Base-by-base conservation (phyloP, 2,113 vertebrate species). In the Nothocercus nigrocapillus region DNA sequence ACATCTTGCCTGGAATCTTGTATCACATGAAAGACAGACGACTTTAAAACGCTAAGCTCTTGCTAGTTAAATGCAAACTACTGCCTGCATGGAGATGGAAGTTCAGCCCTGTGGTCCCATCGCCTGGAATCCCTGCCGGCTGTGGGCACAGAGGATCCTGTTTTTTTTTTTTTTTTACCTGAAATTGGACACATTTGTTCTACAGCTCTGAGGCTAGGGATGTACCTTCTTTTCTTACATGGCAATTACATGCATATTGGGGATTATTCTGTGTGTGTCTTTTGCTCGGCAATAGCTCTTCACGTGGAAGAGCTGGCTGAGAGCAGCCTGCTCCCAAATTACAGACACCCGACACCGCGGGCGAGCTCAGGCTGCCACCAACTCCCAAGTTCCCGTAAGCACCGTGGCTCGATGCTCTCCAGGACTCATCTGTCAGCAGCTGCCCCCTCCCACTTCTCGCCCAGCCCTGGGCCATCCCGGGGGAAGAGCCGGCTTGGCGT, bases 381-480 rank as follows among this genome's bases (percentile, higher is more conserved):
- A 51, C 32, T 81, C 58, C 32, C 53, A 58, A 66, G 66, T 70
- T 82, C 36, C 87, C 85, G 82, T 79, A 87, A 82, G 54, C 4
- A 81, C 45, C 1, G 3, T 44, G 69, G 49, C 15, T 96, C 85
- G 93, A 90, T 87, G 62, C 27, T 78, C 88, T 85, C 89, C 82
- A 86, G 68, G 17, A 76, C 16, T 24, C 85, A 84, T 44, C 83
- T 69, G 70, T 51, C 91, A 80, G 91, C 91, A 95, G 79, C 66
- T 89, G 56, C 58, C 89, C 56, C 93, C 88, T 75, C 84, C 89
- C 89, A 84, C 72, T 96, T 44, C 89, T 76, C 82, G 44, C 81
- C 47, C 2, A 0, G 7, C 45, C 73, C 82, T 80, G 70, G 64
- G 85, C 1, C 1, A 9, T 47, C 79, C 82, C 44, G 18, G 82